Percentiles rank a stretch among this genome's conserved stretches.
Evolutionary conservation across 2,888 invertebrate species (phyloP).

Genomic region (Bombylius discolor): DNA sequence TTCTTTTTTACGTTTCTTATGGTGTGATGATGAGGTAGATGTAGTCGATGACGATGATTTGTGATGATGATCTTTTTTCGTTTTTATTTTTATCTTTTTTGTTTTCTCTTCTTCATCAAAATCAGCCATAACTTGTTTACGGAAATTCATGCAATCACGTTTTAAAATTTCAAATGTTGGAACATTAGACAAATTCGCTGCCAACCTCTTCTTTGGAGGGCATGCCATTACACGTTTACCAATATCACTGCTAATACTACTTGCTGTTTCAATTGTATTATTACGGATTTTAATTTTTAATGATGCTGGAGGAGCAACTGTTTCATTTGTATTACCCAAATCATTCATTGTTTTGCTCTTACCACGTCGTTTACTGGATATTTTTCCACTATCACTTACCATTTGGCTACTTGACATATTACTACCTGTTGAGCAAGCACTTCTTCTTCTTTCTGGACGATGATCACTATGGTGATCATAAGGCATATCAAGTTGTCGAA

Average conservation of each 20-base stretch:
- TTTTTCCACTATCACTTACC: conserved; percentile 24
- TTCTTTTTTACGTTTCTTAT: conserved; percentile 41
- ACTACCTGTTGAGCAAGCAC: conserved; percentile 37
- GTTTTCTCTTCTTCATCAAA: conserved; percentile 53
- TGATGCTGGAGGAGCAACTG: conserved; percentile 39
- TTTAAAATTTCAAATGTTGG: conserved; percentile 69
- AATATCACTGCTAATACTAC: conserved; percentile 19
- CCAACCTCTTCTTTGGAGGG: conserved; percentile 72
- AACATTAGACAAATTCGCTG: conserved; percentile 42
- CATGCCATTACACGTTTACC: conserved; percentile 42
- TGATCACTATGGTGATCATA: conserved; percentile 41
- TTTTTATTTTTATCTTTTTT: conserved; percentile 37
- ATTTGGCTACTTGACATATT: conserved; percentile 31
- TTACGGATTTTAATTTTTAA: conserved; percentile 65
- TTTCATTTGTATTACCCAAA: conserved; percentile 15
- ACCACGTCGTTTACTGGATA: conserved; percentile 31
- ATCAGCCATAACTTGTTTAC: conserved; percentile 71
- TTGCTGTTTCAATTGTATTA: conserved; percentile 35
- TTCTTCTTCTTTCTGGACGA: conserved; percentile 37
- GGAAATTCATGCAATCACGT: conserved; percentile 76
- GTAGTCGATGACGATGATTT: too few species aligned
- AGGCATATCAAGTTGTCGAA: conserved; percentile 48
- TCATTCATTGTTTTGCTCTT: conserved; percentile 24
- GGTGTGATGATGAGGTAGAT: not conserved
- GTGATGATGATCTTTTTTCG: conserved; percentile 32